A percentile compares a stretch with the other conserved stretches of the same genome.
These are phyloP conservation scores for Xyrichtys novacula DNA, from an alignment of 2,797 vertebrate genomes.

Conservation along the genomic window DNA sequence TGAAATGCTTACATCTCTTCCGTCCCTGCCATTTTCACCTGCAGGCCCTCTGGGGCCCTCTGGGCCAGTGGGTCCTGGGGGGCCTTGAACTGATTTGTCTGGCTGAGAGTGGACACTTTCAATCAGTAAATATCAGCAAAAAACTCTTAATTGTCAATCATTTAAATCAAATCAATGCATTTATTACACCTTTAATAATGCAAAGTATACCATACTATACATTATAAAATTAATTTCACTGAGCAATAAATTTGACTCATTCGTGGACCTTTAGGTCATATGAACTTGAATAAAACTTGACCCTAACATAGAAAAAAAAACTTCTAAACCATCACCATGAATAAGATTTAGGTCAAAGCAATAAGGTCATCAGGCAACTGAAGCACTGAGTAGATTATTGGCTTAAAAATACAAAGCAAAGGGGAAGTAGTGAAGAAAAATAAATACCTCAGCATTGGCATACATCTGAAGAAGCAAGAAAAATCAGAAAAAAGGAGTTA, in stretches of 20 bases:
- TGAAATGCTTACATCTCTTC: slow-evolving; percentile 82
- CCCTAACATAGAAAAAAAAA: slow-evolving; percentile 32
- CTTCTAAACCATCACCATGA: slow-evolving; percentile 24
- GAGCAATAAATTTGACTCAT: neutral
- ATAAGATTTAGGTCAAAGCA: slow-evolving; percentile 71
- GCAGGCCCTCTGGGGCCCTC: slow-evolving; percentile 80
- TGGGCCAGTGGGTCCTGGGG: slow-evolving; percentile 79
- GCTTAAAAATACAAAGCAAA: slow-evolving; percentile 73
- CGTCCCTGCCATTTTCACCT: slow-evolving; percentile 86
- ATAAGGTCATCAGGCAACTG: slow-evolving; percentile 64
- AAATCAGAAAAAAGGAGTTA: slow-evolving; percentile 85
- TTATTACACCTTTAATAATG: too few species aligned
- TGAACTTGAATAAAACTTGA: neutral
- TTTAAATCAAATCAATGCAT: too few species aligned
- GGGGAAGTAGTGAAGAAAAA: slow-evolving; percentile 71
- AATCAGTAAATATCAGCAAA: slow-evolving; percentile 31
- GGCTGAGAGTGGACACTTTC: slow-evolving; percentile 70
- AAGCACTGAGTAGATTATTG: slow-evolving; percentile 76
- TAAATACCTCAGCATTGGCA: slow-evolving; percentile 92
- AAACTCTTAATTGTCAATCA: too few species aligned
- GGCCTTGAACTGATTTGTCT: slow-evolving; percentile 84
- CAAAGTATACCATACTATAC: too few species aligned
- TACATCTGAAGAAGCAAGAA: slow-evolving; percentile 89
- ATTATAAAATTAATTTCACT: too few species aligned
- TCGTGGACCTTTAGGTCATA: neutral